Conservation (phyloP, 1,140 invertebrate species). For the Drosophila repleta region DNA sequence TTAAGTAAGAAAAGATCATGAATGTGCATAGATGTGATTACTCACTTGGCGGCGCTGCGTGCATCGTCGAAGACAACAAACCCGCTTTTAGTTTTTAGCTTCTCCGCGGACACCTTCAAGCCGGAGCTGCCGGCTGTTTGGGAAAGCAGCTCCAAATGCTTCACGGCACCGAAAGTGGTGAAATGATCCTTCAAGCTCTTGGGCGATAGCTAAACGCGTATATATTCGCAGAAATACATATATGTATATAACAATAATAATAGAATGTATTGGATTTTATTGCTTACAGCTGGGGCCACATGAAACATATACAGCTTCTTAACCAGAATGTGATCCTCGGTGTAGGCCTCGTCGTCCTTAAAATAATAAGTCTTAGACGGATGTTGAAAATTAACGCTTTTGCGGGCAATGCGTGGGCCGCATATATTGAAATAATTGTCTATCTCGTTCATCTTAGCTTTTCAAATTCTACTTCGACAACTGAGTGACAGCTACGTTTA, state of each 20-base stretch:
- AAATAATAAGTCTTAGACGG: slow-evolving; percentile 43
- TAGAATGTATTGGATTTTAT: too few relatives aligned
- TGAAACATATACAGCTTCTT: slow-evolving; percentile 50
- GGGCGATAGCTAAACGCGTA: slow-evolving; percentile 12
- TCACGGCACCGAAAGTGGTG: slow-evolving; percentile 40
- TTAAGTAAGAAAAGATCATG: too few relatives aligned
- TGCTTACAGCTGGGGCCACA: slow-evolving; percentile 42
- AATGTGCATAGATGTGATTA: neutral
- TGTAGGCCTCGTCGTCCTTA: slow-evolving; percentile 52
- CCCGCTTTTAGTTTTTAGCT: slow-evolving; percentile 16
- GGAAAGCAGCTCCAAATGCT: slow-evolving; percentile 21
- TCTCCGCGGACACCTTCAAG: neutral
- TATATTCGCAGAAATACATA: too few relatives aligned
- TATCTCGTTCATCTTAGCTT: neutral
- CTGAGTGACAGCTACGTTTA: neutral
- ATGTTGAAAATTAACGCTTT: neutral
- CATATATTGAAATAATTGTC: neutral
- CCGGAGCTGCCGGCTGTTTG: neutral
- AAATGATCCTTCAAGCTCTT: slow-evolving; percentile 29
- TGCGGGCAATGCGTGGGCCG: neutral
- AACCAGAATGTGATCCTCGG: slow-evolving; percentile 64
- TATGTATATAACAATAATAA: too few relatives aligned
- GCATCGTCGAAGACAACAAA: slow-evolving; percentile 43
- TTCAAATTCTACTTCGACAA: neutral
- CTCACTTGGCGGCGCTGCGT: slow-evolving; percentile 57